These are phyloP conservation scores for Cryptus armator DNA, from an alignment of 2,888 invertebrate genomes.

Conservation along the genomic window DNA sequence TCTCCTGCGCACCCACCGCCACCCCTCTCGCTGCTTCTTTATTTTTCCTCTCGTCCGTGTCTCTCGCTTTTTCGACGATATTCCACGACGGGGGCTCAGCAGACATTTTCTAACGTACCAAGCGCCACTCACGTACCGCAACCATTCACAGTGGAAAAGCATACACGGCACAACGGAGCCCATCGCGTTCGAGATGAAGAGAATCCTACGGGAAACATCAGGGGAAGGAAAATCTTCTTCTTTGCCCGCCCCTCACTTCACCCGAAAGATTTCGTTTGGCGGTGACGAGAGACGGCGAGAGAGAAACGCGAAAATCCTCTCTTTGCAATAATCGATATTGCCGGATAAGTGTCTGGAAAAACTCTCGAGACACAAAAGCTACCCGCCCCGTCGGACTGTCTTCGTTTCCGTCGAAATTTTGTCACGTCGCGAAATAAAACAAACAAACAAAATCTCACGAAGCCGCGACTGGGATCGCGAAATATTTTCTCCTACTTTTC, in stretches of 20 bases:
- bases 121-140: conserved; percentile 25
- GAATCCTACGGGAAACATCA: not conserved
- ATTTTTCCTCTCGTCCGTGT: conserved; percentile 30
- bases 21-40: conserved; percentile 3
- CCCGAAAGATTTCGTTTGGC: not conserved
- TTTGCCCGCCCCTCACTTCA: not conserved
- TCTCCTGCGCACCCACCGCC: not conserved
- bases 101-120: conserved; percentile 31
- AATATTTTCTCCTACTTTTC: too few species aligned
- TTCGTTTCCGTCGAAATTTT: conserved; percentile 18
- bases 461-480: too few species aligned
- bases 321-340: conserved; percentile 38
- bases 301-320: conserved; percentile 7
- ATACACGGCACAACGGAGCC: conserved; percentile 15
- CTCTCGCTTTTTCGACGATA: conserved; percentile 37
- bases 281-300: conserved; percentile 6
- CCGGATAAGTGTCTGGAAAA: conserved; percentile 18
- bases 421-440: conserved; percentile 5
- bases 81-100: conserved; percentile 30
- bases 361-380: conserved; percentile 1
- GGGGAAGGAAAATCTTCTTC: conserved; percentile 20
- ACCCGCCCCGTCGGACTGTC: not conserved
- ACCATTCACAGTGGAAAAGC: not conserved
- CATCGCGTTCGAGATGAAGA: not conserved
- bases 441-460: not conserved